Evolutionary conservation across 2,113 vertebrate genomes (phyloP).

Genomic region (Donacobius atricapilla): DNA sequence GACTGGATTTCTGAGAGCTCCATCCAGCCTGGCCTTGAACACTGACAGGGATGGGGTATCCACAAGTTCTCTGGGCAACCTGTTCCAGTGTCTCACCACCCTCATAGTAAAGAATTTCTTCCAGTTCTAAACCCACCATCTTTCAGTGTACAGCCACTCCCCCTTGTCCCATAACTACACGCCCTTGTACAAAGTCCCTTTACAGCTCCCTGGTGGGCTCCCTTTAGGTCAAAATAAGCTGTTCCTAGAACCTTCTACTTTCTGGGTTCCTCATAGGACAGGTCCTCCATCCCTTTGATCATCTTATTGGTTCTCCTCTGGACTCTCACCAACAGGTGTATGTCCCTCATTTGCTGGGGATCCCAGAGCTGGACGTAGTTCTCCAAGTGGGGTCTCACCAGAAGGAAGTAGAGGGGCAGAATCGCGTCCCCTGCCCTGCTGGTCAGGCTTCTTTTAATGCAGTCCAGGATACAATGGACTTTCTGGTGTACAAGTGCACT

Average conservation of each 20-base stretch:
- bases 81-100: neutral
- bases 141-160: neutral
- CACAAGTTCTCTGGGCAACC: neutral
- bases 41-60: neutral
- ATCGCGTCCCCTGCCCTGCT: neutral
- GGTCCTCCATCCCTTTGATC: neutral
- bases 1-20: neutral
- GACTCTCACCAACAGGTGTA: neutral
- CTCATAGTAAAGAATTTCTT: neutral
- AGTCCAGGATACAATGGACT: neutral
- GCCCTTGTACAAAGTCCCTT: neutral
- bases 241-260: neutral
- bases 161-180: neutral
- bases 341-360: neutral
- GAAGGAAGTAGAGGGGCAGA: neutral
- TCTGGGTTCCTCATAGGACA: rapidly evolving
- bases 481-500: neutral
- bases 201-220: neutral
- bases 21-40: neutral
- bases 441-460: neutral
- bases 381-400: neutral
- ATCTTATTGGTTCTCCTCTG: neutral
- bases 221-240: neutral
- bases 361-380: neutral
- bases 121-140: neutral